A percentile compares a stretch with the other conserved stretches of the same genome.
These are phyloP conservation scores for Brienomyrus longianalis DNA, from an alignment of 2,113 vertebrate species.

Conservation along the genomic window DNA sequence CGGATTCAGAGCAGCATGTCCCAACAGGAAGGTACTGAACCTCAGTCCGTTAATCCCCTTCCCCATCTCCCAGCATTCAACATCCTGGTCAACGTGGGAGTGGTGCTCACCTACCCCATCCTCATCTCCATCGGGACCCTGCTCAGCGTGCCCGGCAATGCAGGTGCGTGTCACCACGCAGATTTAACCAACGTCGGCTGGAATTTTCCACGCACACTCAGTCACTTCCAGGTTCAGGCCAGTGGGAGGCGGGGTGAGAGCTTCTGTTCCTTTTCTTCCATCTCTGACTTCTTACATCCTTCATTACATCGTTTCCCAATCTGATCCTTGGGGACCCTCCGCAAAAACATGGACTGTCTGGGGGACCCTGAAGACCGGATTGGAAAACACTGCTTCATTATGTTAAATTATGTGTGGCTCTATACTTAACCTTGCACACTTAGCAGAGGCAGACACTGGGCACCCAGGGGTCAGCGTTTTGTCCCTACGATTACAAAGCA, in stretches of 20 bases:
- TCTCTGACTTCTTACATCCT: not conserved
- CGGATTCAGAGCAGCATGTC: not conserved
- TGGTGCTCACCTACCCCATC: conserved; percentile 93
- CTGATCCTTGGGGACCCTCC: not conserved
- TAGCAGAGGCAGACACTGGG: conserved; percentile 11
- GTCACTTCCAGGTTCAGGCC: not conserved
- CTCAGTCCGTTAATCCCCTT: not conserved
- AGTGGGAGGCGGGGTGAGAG: not conserved
- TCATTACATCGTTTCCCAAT: not conserved
- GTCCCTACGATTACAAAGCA: conserved; percentile 19
- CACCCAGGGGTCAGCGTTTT: conserved; percentile 44
- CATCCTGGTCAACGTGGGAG: conserved; percentile 90
- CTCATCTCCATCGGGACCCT: conserved; percentile 95
- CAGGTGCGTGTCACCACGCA: conserved; percentile 62
- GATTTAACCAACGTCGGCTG: not conserved
- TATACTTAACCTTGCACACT: not conserved
- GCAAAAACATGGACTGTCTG: not conserved
- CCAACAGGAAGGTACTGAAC: not conserved
- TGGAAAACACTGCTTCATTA: not conserved
- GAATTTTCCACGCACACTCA: not conserved
- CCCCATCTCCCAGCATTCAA: conserved; percentile 76
- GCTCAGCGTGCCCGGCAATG: conserved; percentile 95
- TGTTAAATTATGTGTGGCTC: not conserved
- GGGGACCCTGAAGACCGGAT: not conserved
- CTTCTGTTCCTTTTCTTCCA: not conserved